A percentile compares a stretch with the other conserved stretches of the same genome.
These are phyloP conservation scores for Lonchura striata DNA, from an alignment of 2,113 vertebrate species.

Conservation along the genomic window DNA sequence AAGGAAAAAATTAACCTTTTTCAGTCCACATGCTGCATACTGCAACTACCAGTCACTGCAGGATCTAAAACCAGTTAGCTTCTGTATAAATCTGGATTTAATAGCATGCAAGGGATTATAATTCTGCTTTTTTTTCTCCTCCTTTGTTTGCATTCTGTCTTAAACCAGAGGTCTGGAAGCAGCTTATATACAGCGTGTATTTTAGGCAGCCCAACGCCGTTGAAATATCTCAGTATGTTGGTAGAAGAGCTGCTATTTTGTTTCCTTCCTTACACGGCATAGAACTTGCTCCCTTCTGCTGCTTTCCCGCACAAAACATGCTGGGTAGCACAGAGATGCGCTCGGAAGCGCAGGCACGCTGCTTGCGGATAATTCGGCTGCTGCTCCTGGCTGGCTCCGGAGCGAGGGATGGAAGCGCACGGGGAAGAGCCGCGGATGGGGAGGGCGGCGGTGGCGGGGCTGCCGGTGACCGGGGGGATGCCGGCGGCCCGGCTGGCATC, in stretches of 20 bases:
- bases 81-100: neutral
- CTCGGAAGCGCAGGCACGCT: rapidly evolving
- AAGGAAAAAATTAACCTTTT: conserved; percentile 57
- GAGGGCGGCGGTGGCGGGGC: neutral
- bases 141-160: neutral
- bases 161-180: neutral
- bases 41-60: neutral
- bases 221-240: neutral
- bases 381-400: neutral
- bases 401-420: neutral
- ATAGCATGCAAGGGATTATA: neutral
- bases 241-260: neutral
- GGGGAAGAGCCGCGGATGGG: neutral
- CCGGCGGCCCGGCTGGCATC: too few species aligned
- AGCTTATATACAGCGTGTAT: neutral
- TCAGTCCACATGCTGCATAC: neutral
- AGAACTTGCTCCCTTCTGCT: neutral
- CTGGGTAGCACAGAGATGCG: rapidly evolving
- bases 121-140: neutral
- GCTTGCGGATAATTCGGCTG: neutral
- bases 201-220: neutral
- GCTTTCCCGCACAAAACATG: neutral
- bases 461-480: too few species aligned
- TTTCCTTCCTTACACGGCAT: neutral
- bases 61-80: neutral